Base-by-base conservation (phyloP, 2,113 vertebrate genomes). In the Agapornis roseicollis region DNA sequence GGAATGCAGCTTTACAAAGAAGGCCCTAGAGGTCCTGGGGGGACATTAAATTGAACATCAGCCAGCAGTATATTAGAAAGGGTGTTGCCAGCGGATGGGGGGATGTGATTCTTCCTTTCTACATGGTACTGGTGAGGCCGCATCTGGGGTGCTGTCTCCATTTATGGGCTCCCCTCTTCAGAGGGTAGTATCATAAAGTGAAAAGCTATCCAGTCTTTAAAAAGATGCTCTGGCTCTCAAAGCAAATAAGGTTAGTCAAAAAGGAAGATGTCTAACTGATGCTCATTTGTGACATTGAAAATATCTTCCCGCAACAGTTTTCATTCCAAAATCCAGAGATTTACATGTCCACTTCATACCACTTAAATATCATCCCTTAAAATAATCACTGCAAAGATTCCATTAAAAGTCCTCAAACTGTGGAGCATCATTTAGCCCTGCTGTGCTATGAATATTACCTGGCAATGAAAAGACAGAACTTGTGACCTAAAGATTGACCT, bases 391-490 rank as follows among this genome's bases (percentile, higher is more conserved):
- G 47, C 35, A 76, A 94, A 93, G 66, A 86, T 73, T 90, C 60
- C 35, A 83, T 80, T 77, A 80, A 88, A 90, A 73, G 37, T 72
- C 80, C 72, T 93, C 82, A 94, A 88, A 96, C 49, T 73, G 79
- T 44, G 56, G 88, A 92, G 37, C 63, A 56, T 66, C 50, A 63
- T 96, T 95, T 95, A 88, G 53, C 25, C 94, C 90, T 92, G 85
- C 90, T 96, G 85, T 88, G 94, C 80, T 80, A 73, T 82, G 80
- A 92, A 90, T 94, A 94, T 92, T 95, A 73, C 76, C 88, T 88
- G 82, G 46, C 85, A 94, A 93, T 91, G 85, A 82, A 91, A 97
- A 72, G 35, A 77, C 80, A 85, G 68, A 83, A 70, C 85, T 91
- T 82, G 47, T 1, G 12, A 87, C 88, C 85, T 91, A 46, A 87